Conservation (phyloP, 2,888 invertebrate genomes). For the Lapara coniferarum region DNA sequence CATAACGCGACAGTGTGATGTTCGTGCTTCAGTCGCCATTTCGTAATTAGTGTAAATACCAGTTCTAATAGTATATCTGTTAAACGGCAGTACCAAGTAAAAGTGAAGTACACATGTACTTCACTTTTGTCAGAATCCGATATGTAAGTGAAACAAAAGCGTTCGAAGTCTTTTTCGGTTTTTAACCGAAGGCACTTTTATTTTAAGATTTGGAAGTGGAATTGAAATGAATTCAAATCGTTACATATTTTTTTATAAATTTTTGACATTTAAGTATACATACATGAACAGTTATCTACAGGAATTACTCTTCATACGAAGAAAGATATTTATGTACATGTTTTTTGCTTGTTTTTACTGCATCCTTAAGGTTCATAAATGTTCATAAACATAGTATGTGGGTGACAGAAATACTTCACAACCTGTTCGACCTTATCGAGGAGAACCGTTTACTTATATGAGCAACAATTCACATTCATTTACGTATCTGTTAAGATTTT, state of each 20-base stretch:
- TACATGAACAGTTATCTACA: too few species aligned
- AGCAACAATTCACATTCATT: background rate
- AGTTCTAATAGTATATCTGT: background rate
- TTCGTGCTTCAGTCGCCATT: background rate
- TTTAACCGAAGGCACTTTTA: background rate
- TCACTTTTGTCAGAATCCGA: background rate
- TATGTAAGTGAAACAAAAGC: background rate
- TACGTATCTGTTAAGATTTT: background rate
- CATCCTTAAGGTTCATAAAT: background rate
- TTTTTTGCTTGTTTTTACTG: background rate
- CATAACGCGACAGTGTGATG: background rate
- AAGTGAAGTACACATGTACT: background rate
- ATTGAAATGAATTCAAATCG: too few species aligned
- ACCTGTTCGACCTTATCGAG: background rate
- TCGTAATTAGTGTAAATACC: background rate
- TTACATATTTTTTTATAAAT: background rate
- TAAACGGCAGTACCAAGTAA: background rate
- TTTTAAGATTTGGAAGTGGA: background rate
- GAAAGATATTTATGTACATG: too few species aligned
- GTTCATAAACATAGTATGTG: background rate
- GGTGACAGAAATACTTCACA: background rate
- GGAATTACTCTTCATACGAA: too few species aligned
- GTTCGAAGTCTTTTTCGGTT: background rate
- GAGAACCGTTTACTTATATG: too few species aligned
- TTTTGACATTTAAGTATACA: too few species aligned